These are phyloP conservation scores for Lampropteryx suffumata DNA, from an alignment of 2,888 invertebrate genomes.

Conservation along the genomic window DNA sequence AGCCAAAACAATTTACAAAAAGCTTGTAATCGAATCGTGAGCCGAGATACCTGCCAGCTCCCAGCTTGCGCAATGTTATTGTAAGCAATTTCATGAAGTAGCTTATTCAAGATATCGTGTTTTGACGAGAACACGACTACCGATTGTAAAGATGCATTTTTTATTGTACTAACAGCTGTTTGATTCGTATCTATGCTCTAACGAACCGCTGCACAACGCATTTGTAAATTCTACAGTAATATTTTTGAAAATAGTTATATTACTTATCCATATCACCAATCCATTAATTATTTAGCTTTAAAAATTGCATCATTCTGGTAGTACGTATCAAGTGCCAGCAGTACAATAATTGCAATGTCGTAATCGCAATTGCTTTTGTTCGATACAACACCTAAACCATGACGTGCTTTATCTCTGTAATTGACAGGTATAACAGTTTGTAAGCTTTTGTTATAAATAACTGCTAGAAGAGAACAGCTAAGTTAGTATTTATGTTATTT, in stretches of 20 bases:
- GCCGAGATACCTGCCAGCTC: constrained; percentile 15
- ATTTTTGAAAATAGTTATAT: background rate
- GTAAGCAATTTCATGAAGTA: constrained; percentile 16
- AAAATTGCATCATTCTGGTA: constrained; percentile 10
- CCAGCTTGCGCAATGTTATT: constrained; percentile 26
- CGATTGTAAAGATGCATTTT: constrained; percentile 13
- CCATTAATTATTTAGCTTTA: constrained; percentile 18
- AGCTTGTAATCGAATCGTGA: constrained; percentile 14
- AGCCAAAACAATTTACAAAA: constrained; percentile 8
- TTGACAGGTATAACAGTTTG: constrained; percentile 45
- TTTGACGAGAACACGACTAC: constrained; percentile 13
- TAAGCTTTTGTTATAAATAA: constrained; percentile 31
- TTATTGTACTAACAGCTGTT: background rate
- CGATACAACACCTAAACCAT: constrained; percentile 46
- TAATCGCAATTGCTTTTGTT: constrained; percentile 51
- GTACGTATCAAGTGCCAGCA: constrained; percentile 9
- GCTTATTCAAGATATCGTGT: constrained; percentile 6
- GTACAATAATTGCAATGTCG: constrained; percentile 52
- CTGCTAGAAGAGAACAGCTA: constrained; percentile 1
- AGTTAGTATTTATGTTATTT: background rate
- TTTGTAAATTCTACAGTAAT: background rate
- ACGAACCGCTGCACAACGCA: too few species aligned
- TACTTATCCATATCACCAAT: background rate
- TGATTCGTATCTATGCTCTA: background rate
- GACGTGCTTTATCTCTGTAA: constrained; percentile 52